phyloP scores from a whole-genome alignment of 2,797 vertebrate species.

The Crax fasciolata region DNA sequence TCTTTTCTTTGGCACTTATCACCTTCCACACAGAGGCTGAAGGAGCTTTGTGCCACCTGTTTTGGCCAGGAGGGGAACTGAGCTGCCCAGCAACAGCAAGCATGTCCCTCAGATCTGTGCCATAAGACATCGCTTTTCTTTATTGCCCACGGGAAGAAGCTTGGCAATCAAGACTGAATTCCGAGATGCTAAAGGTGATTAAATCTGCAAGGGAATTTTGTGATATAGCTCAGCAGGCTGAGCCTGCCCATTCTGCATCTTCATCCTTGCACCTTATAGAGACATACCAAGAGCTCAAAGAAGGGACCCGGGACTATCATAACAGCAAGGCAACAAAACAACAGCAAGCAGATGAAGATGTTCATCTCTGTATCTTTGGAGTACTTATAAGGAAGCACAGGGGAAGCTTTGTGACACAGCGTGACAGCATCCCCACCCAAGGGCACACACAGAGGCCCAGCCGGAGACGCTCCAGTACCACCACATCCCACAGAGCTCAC shows the following conservation, averaged over 20 bases:
- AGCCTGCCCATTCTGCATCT: background rate
- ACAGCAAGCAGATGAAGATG: accelerated
- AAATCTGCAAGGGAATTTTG: background rate
- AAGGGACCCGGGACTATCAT: background rate
- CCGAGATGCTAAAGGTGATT: background rate
- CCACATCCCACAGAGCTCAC: background rate
- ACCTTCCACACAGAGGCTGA: background rate
- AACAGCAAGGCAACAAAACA: background rate
- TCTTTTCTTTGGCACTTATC: background rate
- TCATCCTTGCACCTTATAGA: background rate
- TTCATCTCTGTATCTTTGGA: background rate
- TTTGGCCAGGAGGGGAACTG: background rate
- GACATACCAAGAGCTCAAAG: background rate
- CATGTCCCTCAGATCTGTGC: background rate
- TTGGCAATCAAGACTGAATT: background rate
- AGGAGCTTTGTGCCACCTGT: background rate
- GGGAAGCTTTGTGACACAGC: background rate
- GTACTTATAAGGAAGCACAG: background rate
- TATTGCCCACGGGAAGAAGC: background rate
- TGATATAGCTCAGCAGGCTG: accelerated
- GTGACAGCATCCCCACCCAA: accelerated
- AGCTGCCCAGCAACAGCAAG: background rate
- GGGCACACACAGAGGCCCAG: accelerated
- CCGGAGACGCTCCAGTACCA: accelerated
- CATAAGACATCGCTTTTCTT: background rate